phyloP scores from a whole-genome alignment of 2,797 vertebrate species.

The Knipowitschia caucasica region DNA sequence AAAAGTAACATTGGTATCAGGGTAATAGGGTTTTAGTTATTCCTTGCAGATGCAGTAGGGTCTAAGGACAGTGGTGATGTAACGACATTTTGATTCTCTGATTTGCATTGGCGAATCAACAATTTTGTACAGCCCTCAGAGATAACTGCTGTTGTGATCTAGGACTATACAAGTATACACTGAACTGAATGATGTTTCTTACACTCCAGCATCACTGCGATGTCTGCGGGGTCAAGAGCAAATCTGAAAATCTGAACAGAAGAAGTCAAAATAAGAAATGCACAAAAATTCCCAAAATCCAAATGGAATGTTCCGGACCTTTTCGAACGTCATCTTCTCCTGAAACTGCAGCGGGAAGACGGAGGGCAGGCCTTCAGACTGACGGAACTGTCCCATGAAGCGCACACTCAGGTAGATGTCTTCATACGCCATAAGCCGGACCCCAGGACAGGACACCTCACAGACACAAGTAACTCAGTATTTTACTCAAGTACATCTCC shows the following conservation, averaged over 20 bases:
- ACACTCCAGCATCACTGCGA: constrained; percentile 78
- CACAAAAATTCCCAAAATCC: background rate
- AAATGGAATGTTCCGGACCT: constrained; percentile 54
- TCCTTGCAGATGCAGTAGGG: no score
- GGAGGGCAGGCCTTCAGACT: constrained; percentile 67
- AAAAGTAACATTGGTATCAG: no score
- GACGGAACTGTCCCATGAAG: constrained; percentile 72
- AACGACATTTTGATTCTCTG: no score
- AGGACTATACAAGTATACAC: no score
- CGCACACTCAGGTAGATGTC: constrained; percentile 75
- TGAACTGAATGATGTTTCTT: no score
- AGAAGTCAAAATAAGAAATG: constrained; percentile 11
- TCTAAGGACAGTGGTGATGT: no score
- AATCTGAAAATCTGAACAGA: constrained; percentile 72
- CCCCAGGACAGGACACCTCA: constrained; percentile 78
- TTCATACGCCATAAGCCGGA: constrained; percentile 75
- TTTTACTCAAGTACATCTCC: no score
- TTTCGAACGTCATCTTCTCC: constrained; percentile 81
- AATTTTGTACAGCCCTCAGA: no score
- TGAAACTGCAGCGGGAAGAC: constrained; percentile 76
- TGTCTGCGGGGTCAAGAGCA: constrained; percentile 73
- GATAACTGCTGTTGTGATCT: no score
- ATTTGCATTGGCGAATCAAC: no score
- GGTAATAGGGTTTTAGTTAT: no score
- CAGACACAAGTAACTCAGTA: no score